Base-by-base conservation (phyloP, 2,113 vertebrate species). In the Todiramphus chloris region DNA sequence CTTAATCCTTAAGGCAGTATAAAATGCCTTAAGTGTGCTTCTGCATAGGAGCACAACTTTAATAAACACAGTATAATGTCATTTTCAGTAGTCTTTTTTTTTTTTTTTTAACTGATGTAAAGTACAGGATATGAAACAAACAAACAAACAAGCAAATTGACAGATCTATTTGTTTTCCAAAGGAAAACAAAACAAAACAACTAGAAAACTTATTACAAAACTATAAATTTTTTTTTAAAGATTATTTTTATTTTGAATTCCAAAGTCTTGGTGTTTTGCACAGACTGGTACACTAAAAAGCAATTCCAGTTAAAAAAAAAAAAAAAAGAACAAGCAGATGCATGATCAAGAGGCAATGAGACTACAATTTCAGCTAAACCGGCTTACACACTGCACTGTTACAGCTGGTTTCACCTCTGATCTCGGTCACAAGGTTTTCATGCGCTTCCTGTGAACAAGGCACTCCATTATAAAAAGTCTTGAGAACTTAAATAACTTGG, bases 1-100 rank as follows among this genome's bases (percentile, higher is more conserved):
- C 93, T 97, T 94, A 96, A 96, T 89, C 92, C 90, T 97, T 90
- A 95, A 93, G 87, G 95, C 83, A 86, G 76, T 63, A 68, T 89
- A 87, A 97, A 86, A 94, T 90, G 81, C 79, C 63, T 89, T 88
- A 79, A 25, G 50, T 95, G 89, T 83, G 96, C 95, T 96, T 96
- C 76, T 41, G 63, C 68, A 63, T 10, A 86, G 58, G 19, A 95
- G 78, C 62, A 87, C 56, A 74, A 93, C 74, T 96, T 93, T 92
- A 97, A 97, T 97, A 97, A 96, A 96, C 79, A 93, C 28, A 83
- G n/a, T 35, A 53, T 64, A 95, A 83, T 82, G 90, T 70, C 46
- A 79, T 93, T 94, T 96, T 91, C 83, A 91, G 79, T 82, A 80
- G 39, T 33, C 17, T 17, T 37, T 37, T 58, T 33, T 33, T 58